A percentile compares a stretch with the other conserved stretches of the same genome.
Evolutionary conservation across 2,888 invertebrate species (phyloP).

Genomic region (Erebia aethiops): DNA sequence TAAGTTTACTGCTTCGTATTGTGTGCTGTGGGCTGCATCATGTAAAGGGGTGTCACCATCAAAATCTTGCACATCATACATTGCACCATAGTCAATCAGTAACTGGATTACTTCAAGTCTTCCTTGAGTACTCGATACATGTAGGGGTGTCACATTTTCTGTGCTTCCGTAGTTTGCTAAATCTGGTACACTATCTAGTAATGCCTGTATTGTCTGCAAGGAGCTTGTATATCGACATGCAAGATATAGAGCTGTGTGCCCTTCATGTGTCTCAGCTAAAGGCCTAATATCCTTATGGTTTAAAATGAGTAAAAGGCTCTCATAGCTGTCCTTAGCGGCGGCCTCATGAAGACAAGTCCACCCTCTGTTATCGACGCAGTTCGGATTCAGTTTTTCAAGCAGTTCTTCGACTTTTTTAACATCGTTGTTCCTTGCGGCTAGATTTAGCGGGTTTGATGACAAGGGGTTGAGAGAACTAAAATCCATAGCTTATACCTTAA

Average conservation of each 20-base stretch:
- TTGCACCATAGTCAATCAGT: slow-evolving; percentile 68
- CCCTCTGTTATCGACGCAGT: slow-evolving; percentile 77
- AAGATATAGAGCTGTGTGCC: slow-evolving; percentile 75
- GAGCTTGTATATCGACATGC: slow-evolving; percentile 68
- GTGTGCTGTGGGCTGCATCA: slow-evolving; percentile 63
- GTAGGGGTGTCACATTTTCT: slow-evolving; percentile 75
- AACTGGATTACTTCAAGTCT: slow-evolving; percentile 64
- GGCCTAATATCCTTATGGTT: slow-evolving; percentile 61
- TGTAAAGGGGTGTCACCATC: slow-evolving; percentile 78
- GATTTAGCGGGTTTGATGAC: slow-evolving; percentile 71
- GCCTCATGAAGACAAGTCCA: slow-evolving; percentile 82
- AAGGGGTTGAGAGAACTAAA: slow-evolving; percentile 79
- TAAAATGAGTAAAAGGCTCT: slow-evolving; percentile 64
- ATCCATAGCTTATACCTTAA: slow-evolving; percentile 58
- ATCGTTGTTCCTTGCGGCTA: slow-evolving; percentile 74
- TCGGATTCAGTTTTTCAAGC: slow-evolving; percentile 72
- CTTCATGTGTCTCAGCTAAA: slow-evolving; percentile 73
- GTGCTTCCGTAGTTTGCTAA: slow-evolving; percentile 74
- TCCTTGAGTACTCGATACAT: slow-evolving; percentile 69
- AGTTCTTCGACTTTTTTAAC: slow-evolving; percentile 58
- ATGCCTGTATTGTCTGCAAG: slow-evolving; percentile 58
- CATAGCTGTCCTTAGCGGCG: slow-evolving; percentile 68
- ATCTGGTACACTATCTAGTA: slow-evolving; percentile 63
- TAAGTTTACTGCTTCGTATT: slow-evolving; percentile 58
- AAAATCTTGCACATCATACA: slow-evolving; percentile 72